These are phyloP conservation scores for Amphiprion ocellaris DNA, from an alignment of 2,113 vertebrate species.

Conservation along the genomic window DNA sequence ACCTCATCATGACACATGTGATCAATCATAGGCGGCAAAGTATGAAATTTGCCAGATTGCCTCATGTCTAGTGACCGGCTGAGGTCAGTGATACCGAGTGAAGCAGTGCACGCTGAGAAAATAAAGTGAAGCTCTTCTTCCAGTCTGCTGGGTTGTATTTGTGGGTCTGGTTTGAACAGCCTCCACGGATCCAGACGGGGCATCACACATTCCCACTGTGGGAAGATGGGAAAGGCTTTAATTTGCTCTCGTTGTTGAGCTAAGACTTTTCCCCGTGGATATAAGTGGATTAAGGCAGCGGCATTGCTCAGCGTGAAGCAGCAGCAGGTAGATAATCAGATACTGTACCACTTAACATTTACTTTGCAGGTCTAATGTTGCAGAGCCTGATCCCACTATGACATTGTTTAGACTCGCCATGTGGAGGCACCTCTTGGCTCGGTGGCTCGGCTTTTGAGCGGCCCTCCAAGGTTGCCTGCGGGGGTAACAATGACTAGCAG, in stretches of 20 bases:
- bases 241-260: constrained; percentile 72
- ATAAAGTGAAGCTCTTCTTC: constrained; percentile 3
- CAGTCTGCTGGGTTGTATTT: constrained; percentile 28
- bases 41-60: constrained; percentile 34
- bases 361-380: constrained; percentile 65
- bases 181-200: constrained; percentile 36
- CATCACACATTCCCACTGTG: constrained; percentile 48
- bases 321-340: constrained; percentile 81
- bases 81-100: constrained; percentile 32
- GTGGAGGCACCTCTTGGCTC: constrained; percentile 30
- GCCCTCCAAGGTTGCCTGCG: constrained; percentile 35
- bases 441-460: constrained; percentile 35
- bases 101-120: constrained; percentile 23
- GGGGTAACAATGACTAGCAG: constrained; percentile 60
- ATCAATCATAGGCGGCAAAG: constrained; percentile 35
- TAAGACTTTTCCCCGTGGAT: constrained; percentile 62
- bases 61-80: constrained; percentile 12
- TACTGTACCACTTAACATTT: constrained; percentile 67
- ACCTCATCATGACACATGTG: constrained; percentile 22
- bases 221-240: constrained; percentile 67
- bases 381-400: constrained; percentile 53
- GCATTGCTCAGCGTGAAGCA: constrained; percentile 63
- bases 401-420: constrained; percentile 57
- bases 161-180: constrained; percentile 40
- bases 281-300: constrained; percentile 73